phyloP scores from a whole-genome alignment of 2,888 invertebrate species.

The Carterocephalus palaemon region DNA sequence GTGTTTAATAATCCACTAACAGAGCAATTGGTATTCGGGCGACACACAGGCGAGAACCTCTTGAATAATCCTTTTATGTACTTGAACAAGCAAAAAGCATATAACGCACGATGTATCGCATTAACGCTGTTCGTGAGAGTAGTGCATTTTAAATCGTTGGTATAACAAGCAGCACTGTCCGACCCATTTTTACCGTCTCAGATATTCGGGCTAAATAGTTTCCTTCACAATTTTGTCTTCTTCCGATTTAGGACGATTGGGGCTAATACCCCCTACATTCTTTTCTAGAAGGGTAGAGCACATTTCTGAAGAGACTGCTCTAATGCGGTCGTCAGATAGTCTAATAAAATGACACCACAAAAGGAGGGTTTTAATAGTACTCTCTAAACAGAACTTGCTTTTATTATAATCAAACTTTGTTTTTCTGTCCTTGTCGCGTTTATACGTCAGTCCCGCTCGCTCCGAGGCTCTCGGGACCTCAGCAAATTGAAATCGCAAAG shows the following conservation, averaged over 20 bases:
- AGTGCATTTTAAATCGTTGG: constrained; percentile 4
- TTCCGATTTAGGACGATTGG: constrained; percentile 12
- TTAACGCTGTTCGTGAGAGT: constrained; percentile 1
- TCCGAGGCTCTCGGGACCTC: constrained; percentile 29
- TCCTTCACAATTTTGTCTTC: constrained; percentile 11
- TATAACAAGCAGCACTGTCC: neutral
- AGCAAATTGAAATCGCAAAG: constrained; percentile 69
- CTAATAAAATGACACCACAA: constrained; percentile 35
- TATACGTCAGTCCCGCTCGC: constrained; percentile 22
- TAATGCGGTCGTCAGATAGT: too few relatives aligned
- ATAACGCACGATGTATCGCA: neutral
- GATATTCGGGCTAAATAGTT: constrained; percentile 9
- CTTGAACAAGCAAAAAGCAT: constrained; percentile 10
- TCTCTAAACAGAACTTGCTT: constrained; percentile 34
- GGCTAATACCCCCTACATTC: too few relatives aligned
- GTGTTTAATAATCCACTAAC: neutral
- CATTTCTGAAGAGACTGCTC: too few relatives aligned
- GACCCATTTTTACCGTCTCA: constrained; percentile 8
- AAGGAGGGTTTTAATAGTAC: constrained; percentile 36
- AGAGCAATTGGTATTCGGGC: constrained; percentile 1
- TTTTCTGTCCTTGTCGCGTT: constrained; percentile 27
- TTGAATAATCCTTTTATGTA: constrained; percentile 3
- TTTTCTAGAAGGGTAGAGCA: too few relatives aligned
- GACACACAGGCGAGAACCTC: constrained; percentile 7
- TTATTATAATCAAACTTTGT: constrained; percentile 35